phyloP scores from a whole-genome alignment of 2,888 invertebrate genomes.

The Camponotus fellah region DNA sequence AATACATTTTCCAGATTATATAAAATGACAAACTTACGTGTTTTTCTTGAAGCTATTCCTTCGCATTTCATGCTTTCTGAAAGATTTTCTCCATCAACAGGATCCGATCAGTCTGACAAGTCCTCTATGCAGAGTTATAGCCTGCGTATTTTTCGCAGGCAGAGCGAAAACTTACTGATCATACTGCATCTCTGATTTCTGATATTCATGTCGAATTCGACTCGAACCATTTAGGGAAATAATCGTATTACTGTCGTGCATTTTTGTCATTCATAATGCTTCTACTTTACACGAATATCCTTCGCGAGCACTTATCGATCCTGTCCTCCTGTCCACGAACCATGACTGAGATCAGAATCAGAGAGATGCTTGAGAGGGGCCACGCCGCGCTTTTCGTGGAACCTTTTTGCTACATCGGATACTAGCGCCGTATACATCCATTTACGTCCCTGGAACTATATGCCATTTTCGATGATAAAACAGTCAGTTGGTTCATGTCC shows the following conservation, averaged over 20 bases:
- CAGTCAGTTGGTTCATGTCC: no score
- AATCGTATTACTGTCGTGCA: background rate
- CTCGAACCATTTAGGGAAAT: background rate
- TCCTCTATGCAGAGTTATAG: background rate
- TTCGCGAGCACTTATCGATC: constrained; percentile 36
- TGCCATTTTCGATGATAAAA: no score
- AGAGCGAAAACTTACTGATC: background rate
- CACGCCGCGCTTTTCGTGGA: no score
- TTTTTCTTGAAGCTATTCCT: constrained; percentile 73
- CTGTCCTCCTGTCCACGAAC: constrained; percentile 4
- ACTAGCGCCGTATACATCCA: no score
- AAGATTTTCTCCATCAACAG: constrained; percentile 49
- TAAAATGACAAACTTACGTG: constrained; percentile 70
- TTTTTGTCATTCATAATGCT: constrained; percentile 25
- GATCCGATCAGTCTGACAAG: background rate
- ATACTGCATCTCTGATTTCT: background rate
- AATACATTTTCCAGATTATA: background rate
- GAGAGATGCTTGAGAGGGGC: no score
- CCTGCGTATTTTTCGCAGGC: background rate
- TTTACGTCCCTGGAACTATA: no score
- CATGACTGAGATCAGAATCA: background rate
- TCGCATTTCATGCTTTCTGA: constrained; percentile 80
- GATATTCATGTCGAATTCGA: constrained; percentile 20
- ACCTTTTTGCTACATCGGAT: no score
- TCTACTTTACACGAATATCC: constrained; percentile 12